Conservation (phyloP, 2,797 vertebrate genomes). For the Sebastes iracundus region DNA sequence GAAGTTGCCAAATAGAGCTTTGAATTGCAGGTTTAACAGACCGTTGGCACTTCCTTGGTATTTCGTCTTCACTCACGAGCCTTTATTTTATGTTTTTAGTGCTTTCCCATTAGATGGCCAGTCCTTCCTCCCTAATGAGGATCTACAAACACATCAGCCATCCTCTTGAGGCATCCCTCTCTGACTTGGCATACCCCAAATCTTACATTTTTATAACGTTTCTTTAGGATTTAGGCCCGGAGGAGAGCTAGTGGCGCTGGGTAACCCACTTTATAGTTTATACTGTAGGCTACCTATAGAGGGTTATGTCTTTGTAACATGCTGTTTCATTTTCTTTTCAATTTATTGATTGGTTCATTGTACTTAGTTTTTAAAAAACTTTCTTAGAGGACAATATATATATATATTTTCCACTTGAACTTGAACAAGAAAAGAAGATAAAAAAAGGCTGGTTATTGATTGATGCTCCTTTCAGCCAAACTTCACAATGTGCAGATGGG, state of each 20-base stretch:
- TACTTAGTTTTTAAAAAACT: not conserved
- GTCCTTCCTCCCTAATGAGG: not conserved
- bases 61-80: not conserved
- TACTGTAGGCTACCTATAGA: not conserved
- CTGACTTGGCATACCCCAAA: not conserved
- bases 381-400: not conserved
- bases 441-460: conserved; percentile 9
- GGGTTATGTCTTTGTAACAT: not conserved
- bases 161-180: not conserved
- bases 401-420: not conserved
- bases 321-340: not conserved
- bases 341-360: not conserved
- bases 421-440: not conserved
- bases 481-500: not conserved
- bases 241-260: not conserved
- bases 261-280: not conserved
- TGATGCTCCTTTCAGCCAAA: not conserved
- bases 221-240: not conserved
- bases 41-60: not conserved
- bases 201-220: not conserved
- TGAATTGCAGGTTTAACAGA: not conserved
- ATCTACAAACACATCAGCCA: not conserved
- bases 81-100: not conserved
- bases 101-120: not conserved
- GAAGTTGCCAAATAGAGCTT: not conserved